Conservation (phyloP, 92 coral and sea anemone genomes). For the Chrysogorgia sp. region DNA sequence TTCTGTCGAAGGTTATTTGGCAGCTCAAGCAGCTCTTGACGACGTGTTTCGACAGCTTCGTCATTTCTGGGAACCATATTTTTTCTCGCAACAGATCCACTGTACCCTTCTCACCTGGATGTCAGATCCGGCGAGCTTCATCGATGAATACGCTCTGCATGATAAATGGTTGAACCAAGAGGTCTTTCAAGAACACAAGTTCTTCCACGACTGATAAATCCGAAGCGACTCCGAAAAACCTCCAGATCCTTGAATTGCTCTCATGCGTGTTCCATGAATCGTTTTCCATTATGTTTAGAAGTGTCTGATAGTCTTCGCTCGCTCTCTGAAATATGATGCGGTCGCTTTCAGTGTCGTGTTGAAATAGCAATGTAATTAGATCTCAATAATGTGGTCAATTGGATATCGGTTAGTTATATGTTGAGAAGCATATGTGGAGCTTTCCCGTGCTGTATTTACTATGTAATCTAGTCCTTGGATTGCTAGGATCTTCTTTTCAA, state of each 20-base stretch:
- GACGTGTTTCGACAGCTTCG: background rate
- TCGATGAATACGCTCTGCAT: background rate
- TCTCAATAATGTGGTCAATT: constrained; percentile 12
- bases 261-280: background rate
- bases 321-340: background rate
- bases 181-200: background rate
- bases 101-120: constrained; percentile 8
- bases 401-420: background rate
- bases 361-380: background rate
- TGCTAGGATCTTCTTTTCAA: constrained; percentile 11
- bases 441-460: background rate
- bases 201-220: constrained; percentile 11
- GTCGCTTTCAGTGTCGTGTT: background rate
- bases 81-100: constrained; percentile 2
- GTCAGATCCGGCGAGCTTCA: constrained; percentile 5
- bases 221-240: constrained; percentile 4
- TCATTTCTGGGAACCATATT: constrained; percentile 23
- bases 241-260: background rate
- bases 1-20: constrained; percentile 6
- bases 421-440: background rate
- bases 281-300: background rate
- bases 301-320: constrained; percentile 17
- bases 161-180: background rate
- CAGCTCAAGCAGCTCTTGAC: constrained; percentile 3
- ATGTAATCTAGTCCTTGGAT: background rate